Conservation (phyloP, 1,140 invertebrate genomes). For the Drosophila tani region DNA sequence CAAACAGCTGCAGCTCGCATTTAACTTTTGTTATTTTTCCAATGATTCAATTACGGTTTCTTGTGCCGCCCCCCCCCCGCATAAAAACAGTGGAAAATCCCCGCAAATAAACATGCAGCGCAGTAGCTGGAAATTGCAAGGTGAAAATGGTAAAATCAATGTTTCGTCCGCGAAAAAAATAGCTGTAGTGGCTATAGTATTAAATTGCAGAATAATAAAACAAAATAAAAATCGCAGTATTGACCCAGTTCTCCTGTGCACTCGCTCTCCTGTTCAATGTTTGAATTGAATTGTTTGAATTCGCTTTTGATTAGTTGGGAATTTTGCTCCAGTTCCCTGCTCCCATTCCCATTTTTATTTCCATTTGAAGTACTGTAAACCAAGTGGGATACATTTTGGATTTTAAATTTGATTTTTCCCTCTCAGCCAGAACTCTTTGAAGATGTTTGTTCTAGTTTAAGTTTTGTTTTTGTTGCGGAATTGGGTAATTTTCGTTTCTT, state of each 20-base stretch:
- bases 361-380: slow-evolving; percentile 21
- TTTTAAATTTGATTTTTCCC: slow-evolving; percentile 18
- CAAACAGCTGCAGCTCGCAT: slow-evolving; percentile 31
- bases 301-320: slow-evolving; percentile 50
- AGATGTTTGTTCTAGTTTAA: slow-evolving; percentile 40
- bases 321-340: slow-evolving; percentile 8
- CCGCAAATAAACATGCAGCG: slow-evolving; percentile 34
- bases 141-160: slow-evolving; percentile 63
- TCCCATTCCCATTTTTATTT: not conserved
- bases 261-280: slow-evolving; percentile 7
- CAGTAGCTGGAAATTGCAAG: slow-evolving; percentile 23
- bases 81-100: slow-evolving; percentile 49
- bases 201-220: slow-evolving; percentile 43
- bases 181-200: slow-evolving; percentile 21
- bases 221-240: slow-evolving; percentile 37
- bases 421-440: slow-evolving; percentile 20
- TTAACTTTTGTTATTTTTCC: slow-evolving; percentile 59
- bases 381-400: slow-evolving; percentile 34
- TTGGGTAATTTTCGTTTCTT: slow-evolving; percentile 12
- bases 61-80: not conserved
- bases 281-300: slow-evolving; percentile 35
- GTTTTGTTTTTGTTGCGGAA: slow-evolving; percentile 45
- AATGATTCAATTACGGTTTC: slow-evolving; percentile 75
- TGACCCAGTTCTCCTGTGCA: slow-evolving; percentile 27
- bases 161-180: slow-evolving; percentile 33